Percentiles rank a stretch among this genome's conserved stretches.
These are phyloP conservation scores for Zosterops japonicus DNA, from an alignment of 2,113 vertebrate genomes.

Conservation along the genomic window DNA sequence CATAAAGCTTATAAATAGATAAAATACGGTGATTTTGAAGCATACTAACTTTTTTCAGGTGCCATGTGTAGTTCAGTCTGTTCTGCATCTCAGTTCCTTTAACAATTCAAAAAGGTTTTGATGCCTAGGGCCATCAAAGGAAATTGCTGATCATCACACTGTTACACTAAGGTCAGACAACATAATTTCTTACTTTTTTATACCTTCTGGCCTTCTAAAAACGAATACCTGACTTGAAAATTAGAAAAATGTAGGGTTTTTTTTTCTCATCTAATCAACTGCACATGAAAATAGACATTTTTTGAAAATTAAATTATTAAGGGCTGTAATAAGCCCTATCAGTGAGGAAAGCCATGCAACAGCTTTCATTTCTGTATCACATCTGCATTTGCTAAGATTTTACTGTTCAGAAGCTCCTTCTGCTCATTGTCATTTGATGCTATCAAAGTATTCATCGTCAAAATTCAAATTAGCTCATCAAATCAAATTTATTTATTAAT, in stretches of 20 bases:
- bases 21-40: not conserved
- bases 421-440: not conserved
- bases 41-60: not conserved
- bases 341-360: not conserved
- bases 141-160: not conserved
- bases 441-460: not conserved
- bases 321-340: not conserved
- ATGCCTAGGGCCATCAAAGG: not conserved
- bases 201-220: not conserved
- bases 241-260: not conserved
- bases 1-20: not conserved
- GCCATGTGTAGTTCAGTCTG: not conserved
- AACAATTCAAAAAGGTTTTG: not conserved
- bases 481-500: not conserved
- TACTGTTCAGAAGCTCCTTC: not conserved
- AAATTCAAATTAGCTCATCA: not conserved
- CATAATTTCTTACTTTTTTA: not conserved
- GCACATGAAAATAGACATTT: not conserved
- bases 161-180: not conserved
- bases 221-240: not conserved
- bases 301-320: not conserved
- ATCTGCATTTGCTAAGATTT: not conserved
- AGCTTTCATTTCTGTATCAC: not conserved
- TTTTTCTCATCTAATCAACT: not conserved
- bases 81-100: not conserved